Base-by-base conservation (phyloP, 2,797 vertebrate genomes). In the Bradypodion ventrale region DNA sequence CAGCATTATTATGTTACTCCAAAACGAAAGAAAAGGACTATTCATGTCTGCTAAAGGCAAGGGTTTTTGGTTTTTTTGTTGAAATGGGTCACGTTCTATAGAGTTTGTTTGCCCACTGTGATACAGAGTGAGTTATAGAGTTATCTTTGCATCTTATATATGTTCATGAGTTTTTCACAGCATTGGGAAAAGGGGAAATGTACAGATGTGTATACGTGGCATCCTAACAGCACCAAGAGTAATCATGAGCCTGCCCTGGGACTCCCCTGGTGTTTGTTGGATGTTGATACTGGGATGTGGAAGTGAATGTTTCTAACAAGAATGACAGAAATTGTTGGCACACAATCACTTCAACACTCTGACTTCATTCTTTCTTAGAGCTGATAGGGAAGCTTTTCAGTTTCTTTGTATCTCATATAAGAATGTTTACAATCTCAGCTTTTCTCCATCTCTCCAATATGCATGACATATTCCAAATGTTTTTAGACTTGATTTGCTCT, bases 31-130 rank as follows among this genome's bases (percentile, higher is more conserved):
- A 86, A 74, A 88, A 78, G 35, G 65, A 84, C 85, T 66, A 35
- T 88, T 35, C 25, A 49, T 90, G 89, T 85, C 23, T 82, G 60
- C 59, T 75, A 73, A 40, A 35, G 62, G 62, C 27, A 3, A 12
- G 29, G 73, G 59, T 82, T 89, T 32, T n/a, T n/a, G n/a, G n/a
- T n/a, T n/a, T 82, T 80, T 90, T n/a, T 79, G 29, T 85, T 85
- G 87, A 92, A 72, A 85, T 56, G 73, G 89, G 9, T 21, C 73
- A 78, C 78, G 83, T 89, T 80, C 87, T 87, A 89, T 89, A n/a
- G 56, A 60, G 87, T 83, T 79, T 80, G 56, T 85, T 91, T 89
- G 76, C 85, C 85, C 86, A 82, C 52, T 52, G n/a, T 37, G 73
- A 62, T 35, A 63, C 32, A 35, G 37, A 63, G 73, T 21, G 25